Evolutionary conservation across 1,140 invertebrate species (phyloP).

Genomic region (Hylyphantes graminicola): DNA sequence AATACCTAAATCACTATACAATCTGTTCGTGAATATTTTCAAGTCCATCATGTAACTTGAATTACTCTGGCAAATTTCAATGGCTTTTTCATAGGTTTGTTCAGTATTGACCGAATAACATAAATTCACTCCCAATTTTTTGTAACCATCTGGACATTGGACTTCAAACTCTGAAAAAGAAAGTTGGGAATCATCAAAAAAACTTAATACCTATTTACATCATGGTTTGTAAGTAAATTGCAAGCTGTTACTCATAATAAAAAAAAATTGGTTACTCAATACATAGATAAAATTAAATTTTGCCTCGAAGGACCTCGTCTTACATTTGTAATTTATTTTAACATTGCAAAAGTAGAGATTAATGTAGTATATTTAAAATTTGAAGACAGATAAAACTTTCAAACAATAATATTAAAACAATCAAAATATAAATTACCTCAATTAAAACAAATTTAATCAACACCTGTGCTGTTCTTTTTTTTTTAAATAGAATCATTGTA

Average conservation of each 20-base stretch:
- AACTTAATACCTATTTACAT: neutral
- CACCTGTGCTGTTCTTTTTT: no score
- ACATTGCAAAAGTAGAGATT: no score
- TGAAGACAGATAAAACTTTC: no score
- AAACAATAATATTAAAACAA: no score
- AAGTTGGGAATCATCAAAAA: neutral
- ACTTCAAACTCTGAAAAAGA: constrained; percentile 2
- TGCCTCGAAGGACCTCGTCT: no score
- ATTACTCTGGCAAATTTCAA: neutral
- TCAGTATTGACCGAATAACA: neutral
- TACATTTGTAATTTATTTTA: no score
- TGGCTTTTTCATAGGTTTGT: neutral
- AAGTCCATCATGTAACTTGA: constrained; percentile 25
- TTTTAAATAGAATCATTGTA: no score
- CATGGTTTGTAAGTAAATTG: neutral
- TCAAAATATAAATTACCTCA: no score
- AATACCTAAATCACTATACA: constrained; percentile 7
- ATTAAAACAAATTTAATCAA: no score
- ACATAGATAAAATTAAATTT: no score
- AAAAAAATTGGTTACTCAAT: neutral
- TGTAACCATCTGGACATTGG: constrained; percentile 8
- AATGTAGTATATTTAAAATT: no score
- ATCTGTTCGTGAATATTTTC: neutral
- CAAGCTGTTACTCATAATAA: neutral
- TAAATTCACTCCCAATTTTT: constrained; percentile 1